Conservation (phyloP, 1,140 invertebrate species). For the Sarcophaga bullata region DNA sequence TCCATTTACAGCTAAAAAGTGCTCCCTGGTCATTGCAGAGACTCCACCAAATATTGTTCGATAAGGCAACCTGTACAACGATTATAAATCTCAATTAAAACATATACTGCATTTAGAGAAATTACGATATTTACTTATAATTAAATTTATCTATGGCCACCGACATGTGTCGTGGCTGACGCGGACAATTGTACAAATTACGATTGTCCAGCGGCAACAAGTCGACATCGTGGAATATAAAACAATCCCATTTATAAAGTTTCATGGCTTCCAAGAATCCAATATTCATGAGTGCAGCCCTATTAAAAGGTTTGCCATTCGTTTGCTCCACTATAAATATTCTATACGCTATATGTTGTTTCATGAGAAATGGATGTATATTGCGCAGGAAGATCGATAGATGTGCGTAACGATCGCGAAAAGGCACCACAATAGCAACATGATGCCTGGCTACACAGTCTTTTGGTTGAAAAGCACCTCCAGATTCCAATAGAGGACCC, state of each 20-base stretch:
- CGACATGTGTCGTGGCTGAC: constrained; percentile 94
- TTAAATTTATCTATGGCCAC: constrained; percentile 91
- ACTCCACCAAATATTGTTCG: constrained; percentile 90
- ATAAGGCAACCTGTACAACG: constrained; percentile 80
- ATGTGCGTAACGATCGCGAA: constrained; percentile 84
- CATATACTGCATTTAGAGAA: not conserved
- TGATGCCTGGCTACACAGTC: constrained; percentile 79
- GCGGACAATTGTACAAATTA: constrained; percentile 91
- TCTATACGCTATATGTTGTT: constrained; percentile 91
- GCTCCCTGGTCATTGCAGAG: constrained; percentile 82
- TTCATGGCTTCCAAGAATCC: constrained; percentile 89
- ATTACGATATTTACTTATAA: constrained; percentile 74
- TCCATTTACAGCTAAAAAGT: constrained; percentile 86
- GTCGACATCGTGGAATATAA: constrained; percentile 97
- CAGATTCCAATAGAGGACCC: constrained; percentile 70
- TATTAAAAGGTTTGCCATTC: constrained; percentile 82
- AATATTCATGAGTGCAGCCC: constrained; percentile 95
- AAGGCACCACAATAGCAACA: constrained; percentile 90
- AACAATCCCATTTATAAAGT: constrained; percentile 83
- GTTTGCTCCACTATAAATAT: constrained; percentile 96
- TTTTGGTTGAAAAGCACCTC: constrained; percentile 81
- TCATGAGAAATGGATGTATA: constrained; percentile 90
- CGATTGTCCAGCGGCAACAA: constrained; percentile 91
- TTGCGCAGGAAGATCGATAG: constrained; percentile 85
- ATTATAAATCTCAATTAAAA: constrained; percentile 15